Evolutionary conservation across 2,113 vertebrate species (phyloP).

Genomic region (Clarias gariepinus): DNA sequence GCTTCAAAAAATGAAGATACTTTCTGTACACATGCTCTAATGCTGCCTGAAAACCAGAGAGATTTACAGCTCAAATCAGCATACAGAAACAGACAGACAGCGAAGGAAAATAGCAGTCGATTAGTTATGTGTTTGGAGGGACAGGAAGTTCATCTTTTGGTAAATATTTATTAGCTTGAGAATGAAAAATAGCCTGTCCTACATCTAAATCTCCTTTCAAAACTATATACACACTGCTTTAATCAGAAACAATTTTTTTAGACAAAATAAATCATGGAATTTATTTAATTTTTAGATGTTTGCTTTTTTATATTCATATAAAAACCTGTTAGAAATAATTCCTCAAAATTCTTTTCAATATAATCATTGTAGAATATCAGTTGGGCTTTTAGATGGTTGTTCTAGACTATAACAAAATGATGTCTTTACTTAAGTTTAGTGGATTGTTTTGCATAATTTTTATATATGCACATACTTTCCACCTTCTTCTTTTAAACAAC

Average conservation of each 20-base stretch:
- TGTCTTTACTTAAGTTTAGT: neutral
- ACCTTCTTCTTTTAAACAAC: too few species aligned
- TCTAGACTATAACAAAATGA: neutral
- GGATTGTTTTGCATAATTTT: neutral
- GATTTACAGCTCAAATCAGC: constrained; percentile 46
- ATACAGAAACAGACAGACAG: constrained; percentile 29
- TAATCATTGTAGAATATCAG: neutral
- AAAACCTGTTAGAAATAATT: neutral
- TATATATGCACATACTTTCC: neutral
- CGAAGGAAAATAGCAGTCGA: constrained; percentile 8
- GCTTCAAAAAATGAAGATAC: constrained; percentile 40
- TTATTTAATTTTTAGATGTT: neutral
- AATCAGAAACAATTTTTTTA: neutral
- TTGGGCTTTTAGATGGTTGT: neutral
- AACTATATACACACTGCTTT: constrained; percentile 3
- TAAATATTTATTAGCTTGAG: constrained; percentile 19
- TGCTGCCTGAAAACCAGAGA: constrained; percentile 30
- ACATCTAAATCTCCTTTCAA: constrained; percentile 15
- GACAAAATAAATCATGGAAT: constrained; percentile 8
- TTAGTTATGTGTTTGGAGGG: neutral
- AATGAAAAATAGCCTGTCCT: constrained; percentile 5
- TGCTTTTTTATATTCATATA: neutral
- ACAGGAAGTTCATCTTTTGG: constrained; percentile 7
- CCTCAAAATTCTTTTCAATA: neutral
- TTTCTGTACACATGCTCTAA: constrained; percentile 40